Percentiles rank a stretch among this genome's conserved stretches.
phyloP scores from a whole-genome alignment of 2,888 invertebrate species.

The Eupithecia inturbata region DNA sequence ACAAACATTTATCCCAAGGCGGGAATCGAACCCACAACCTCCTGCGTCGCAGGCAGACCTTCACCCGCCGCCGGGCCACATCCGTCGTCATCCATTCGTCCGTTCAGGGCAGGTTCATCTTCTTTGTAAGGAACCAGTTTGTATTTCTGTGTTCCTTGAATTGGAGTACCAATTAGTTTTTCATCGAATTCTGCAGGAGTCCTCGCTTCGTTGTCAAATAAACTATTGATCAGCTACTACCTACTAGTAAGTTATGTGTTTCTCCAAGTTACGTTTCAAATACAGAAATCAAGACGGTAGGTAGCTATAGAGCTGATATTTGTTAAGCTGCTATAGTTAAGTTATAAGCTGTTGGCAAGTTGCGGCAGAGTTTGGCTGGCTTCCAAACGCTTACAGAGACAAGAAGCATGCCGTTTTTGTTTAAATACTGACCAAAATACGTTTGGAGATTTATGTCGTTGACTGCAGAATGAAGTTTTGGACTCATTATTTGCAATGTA shows the following conservation, averaged over 20 bases:
- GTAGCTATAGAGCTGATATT: slow-evolving; percentile 39
- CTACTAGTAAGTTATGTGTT: slow-evolving; percentile 1
- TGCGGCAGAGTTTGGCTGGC: slow-evolving; percentile 45
- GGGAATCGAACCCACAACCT: no score
- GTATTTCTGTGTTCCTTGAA: slow-evolving; percentile 28
- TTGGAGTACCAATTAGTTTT: slow-evolving; percentile 15
- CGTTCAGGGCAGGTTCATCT: slow-evolving; percentile 31
- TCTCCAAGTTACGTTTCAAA: not conserved
- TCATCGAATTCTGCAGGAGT: slow-evolving; percentile 25
- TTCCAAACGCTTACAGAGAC: slow-evolving; percentile 47
- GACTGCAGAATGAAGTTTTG: slow-evolving; percentile 5
- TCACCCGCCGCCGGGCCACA: no score
- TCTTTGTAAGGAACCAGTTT: slow-evolving; percentile 40
- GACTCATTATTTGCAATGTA: slow-evolving; percentile 2
- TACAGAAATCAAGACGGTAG: slow-evolving; percentile 8
- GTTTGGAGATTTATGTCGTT: slow-evolving; percentile 40
- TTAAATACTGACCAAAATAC: slow-evolving; percentile 40
- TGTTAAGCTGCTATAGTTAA: slow-evolving; percentile 48
- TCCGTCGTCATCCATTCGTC: no score
- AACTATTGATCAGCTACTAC: not conserved
- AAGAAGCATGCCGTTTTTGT: slow-evolving; percentile 49
- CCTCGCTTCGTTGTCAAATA: slow-evolving; percentile 26
- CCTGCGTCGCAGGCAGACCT: no score
- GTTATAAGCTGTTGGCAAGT: slow-evolving; percentile 50
- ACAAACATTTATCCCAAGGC: no score